Conservation (phyloP, 1,140 invertebrate species). For the Paramacrobiotus metropolitanus region DNA sequence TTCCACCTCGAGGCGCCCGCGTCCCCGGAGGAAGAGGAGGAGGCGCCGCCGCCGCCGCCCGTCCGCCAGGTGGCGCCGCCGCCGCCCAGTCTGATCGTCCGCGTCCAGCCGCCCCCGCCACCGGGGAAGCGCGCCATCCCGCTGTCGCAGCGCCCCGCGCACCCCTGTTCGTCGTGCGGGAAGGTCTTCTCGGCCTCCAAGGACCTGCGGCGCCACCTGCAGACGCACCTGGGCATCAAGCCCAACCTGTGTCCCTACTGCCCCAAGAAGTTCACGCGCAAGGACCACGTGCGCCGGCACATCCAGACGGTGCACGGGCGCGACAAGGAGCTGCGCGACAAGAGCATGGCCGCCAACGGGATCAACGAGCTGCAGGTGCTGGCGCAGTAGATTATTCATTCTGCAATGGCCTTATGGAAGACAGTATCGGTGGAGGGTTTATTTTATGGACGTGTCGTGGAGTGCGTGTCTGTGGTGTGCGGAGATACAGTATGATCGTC, state of each 20-base stretch:
- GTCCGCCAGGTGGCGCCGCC: background rate
- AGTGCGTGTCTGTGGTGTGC: no score
- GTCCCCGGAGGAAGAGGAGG: background rate
- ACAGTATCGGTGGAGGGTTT: no score
- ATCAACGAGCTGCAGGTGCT: no score
- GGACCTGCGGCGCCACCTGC: background rate
- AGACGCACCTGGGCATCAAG: slow-evolving; percentile 3
- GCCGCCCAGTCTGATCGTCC: no score
- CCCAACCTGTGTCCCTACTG: slow-evolving; percentile 2
- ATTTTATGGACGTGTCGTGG: no score
- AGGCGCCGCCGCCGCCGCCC: background rate
- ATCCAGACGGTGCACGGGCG: background rate
- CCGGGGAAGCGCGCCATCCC: background rate
- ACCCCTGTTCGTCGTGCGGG: background rate
- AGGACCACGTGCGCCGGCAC: background rate
- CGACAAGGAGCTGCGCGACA: no score
- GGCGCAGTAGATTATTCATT: no score
- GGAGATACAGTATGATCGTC: no score
- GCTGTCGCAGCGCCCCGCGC: background rate
- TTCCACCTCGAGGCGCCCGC: background rate
- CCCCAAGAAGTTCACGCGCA: slow-evolving; percentile 1
- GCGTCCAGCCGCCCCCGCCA: background rate
- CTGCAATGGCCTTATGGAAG: no score
- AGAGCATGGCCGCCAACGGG: no score
- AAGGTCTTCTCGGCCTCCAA: slow-evolving; percentile 2